Base-by-base conservation (phyloP, 2,113 vertebrate species). In the Phocoena sinus region DNA sequence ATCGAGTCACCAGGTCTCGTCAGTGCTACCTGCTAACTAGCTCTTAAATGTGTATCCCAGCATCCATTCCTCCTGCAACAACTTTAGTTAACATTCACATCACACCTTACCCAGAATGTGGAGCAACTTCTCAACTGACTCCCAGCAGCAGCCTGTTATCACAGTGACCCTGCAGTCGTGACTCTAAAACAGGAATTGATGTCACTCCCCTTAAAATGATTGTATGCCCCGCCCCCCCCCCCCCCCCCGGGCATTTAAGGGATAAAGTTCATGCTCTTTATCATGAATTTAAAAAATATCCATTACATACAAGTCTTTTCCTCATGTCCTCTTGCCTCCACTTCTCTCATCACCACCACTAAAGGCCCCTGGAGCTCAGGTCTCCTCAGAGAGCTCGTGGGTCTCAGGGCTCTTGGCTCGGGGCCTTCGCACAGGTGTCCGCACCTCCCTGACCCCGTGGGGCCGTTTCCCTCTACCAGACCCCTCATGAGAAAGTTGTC, bases 1-100 rank as follows among this genome's bases (percentile, higher is more conserved):
- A 9, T 5, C 6, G 3, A 18, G 82, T 62, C 41, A 18, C 44
- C 7, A 1, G 0, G 9, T 28, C 67, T 10, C 1, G 0, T 6
- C 73, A 36, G 1, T 73, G 87, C 44, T 13, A 6, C 80, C 5
- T 12, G 3, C 58, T 8, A 0, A 2, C 3, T 4, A 25, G 41
- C 95, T 8, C 53, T 21, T 26, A 11, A 2, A 10, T 17, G 2
- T 2, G 50, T 8, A 10, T n/a, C n/a, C 17, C 21, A 18, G 17
- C 28, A 11, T 23, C 41, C 38, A 0, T 0, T 7, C 11, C 33
- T 60, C 15, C 62, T 28, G n/a, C 44, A 18, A 10, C 3, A 0
- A 36, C 47, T 13, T 4, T 4, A 26, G 44, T 1, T 3, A 28
- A 23, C 1, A 0, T 1, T 7, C 20, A 11, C 14, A 7, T 6